Percentiles rank a stretch among this genome's conserved stretches.
phyloP scores from a whole-genome alignment of 1,140 invertebrate species.

The Ceratina calcarata region DNA sequence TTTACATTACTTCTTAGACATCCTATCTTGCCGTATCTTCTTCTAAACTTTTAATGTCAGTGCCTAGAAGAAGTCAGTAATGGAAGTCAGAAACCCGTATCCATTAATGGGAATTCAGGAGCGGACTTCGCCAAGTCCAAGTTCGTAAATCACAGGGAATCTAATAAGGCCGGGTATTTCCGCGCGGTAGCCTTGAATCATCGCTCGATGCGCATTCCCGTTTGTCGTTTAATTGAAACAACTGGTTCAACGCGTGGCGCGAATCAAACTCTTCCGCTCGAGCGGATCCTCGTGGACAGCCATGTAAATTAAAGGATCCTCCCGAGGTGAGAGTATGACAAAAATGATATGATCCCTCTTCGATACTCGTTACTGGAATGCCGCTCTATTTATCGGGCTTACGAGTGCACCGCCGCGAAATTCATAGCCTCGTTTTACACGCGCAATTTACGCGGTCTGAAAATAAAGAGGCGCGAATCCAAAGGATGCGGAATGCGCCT shows the following conservation, averaged over 20 bases:
- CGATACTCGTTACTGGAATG: constrained; percentile 46
- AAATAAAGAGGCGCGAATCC: constrained; percentile 11
- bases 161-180: constrained; percentile 24
- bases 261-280: too few species aligned
- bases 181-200: constrained; percentile 10
- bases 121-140: background rate
- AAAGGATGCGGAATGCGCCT: constrained; percentile 6
- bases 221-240: constrained; percentile 47
- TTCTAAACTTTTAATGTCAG: too few species aligned
- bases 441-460: constrained; percentile 22
- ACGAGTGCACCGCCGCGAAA: constrained; percentile 55
- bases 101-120: constrained; percentile 23
- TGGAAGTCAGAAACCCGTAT: background rate
- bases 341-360: constrained; percentile 44
- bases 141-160: constrained; percentile 19
- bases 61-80: background rate
- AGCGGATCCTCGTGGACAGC: too few species aligned
- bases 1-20: too few species aligned
- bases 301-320: background rate
- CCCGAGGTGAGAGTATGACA: constrained; percentile 55
- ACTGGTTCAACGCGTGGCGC: background rate
- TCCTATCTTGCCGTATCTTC: too few species aligned
- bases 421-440: constrained; percentile 52
- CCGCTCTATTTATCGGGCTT: constrained; percentile 61
- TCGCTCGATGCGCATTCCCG: constrained; percentile 13